Conservation (phyloP, 2,888 invertebrate genomes). For the Sarcophaga carnaria region DNA sequence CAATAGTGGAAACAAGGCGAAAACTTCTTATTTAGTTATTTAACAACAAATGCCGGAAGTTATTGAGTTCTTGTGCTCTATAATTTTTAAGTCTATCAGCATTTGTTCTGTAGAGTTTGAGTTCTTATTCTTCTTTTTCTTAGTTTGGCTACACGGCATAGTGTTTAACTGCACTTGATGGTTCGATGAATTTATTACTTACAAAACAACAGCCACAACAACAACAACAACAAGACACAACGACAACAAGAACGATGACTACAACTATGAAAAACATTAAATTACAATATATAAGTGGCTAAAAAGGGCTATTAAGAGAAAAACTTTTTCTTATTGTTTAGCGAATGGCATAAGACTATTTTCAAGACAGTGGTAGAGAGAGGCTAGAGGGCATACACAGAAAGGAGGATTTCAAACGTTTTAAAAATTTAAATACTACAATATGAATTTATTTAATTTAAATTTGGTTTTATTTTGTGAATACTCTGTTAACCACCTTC, state of each 20-base stretch:
- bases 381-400: too few species aligned
- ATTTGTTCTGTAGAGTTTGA: constrained; percentile 20
- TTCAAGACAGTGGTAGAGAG: background rate
- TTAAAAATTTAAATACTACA: too few species aligned
- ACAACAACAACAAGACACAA: background rate
- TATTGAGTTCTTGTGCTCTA: constrained; percentile 74
- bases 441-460: too few species aligned
- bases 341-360: constrained; percentile 13
- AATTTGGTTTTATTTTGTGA: background rate
- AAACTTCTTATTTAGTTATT: constrained; percentile 67
- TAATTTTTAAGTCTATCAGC: constrained; percentile 53
- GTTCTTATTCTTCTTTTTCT: constrained; percentile 3
- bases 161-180: constrained; percentile 71
- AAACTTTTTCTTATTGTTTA: constrained; percentile 56
- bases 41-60: constrained; percentile 73
- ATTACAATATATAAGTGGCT: constrained; percentile 66
- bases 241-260: too few species aligned
- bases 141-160: constrained; percentile 34
- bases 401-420: too few species aligned
- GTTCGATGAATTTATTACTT: constrained; percentile 81
- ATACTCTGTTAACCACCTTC: background rate
- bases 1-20: constrained; percentile 11
- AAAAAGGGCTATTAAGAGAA: constrained; percentile 58
- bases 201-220: constrained; percentile 60
- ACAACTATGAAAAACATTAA: constrained; percentile 67